These are phyloP conservation scores for Pseudomugil gertrudae DNA, from an alignment of 2,797 vertebrate genomes.

Conservation along the genomic window DNA sequence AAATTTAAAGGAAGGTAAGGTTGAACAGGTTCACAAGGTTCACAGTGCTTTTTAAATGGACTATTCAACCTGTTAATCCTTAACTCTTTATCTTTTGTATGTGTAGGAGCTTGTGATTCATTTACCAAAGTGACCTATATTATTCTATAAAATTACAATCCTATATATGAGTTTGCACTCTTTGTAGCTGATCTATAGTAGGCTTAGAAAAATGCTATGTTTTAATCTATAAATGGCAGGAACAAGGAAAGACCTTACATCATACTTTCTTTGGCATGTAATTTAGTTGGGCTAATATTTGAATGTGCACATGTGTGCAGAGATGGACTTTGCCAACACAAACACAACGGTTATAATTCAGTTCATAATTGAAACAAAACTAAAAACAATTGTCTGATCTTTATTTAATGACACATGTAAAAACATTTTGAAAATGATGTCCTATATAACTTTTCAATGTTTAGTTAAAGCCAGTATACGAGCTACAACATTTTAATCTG, in stretches of 20 bases:
- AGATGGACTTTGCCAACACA: constrained; percentile 6
- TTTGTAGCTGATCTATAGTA: neutral
- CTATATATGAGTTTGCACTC: neutral
- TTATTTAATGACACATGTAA: no score
- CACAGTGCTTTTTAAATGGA: neutral
- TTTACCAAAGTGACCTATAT: constrained; percentile 8
- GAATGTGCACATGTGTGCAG: constrained; percentile 7
- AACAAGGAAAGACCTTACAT: neutral
- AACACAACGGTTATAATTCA: constrained; percentile 25
- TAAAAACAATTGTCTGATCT: neutral
- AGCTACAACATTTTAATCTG: neutral
- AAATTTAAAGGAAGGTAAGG: neutral
- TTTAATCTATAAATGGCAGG: neutral
- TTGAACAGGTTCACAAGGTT: neutral
- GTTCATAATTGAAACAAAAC: constrained; percentile 4
- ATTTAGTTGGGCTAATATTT: constrained; percentile 27
- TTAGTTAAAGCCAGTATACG: neutral
- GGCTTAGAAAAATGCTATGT: neutral
- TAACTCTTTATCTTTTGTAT: constrained; percentile 28
- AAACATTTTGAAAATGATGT: no score
- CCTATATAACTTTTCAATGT: neutral
- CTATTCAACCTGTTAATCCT: constrained; percentile 20
- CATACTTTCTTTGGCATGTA: neutral
- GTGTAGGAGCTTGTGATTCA: constrained; percentile 13
- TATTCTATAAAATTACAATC: neutral